Conservation (phyloP, 2,888 invertebrate genomes). For the Mylabris sibirica region DNA sequence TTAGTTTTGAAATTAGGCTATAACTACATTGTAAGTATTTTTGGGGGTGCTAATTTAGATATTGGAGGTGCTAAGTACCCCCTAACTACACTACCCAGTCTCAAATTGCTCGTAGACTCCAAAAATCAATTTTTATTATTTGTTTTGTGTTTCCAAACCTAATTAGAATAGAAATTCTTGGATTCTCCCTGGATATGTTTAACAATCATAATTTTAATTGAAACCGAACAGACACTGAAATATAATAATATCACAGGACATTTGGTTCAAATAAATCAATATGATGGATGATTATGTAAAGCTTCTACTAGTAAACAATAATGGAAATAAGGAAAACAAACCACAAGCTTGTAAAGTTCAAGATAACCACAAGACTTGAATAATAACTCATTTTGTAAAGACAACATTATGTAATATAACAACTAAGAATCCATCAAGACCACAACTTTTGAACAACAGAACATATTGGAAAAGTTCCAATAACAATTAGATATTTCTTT, state of each 20-base stretch:
- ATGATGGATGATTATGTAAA: neutral
- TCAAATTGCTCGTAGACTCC: too few relatives aligned
- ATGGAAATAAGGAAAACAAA: constrained; percentile 2
- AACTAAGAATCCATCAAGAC: neutral
- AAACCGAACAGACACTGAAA: neutral
- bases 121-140: too few relatives aligned
- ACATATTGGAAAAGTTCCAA: neutral
- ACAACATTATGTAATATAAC: neutral
- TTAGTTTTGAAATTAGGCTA: too few relatives aligned
- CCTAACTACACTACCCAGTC: too few relatives aligned
- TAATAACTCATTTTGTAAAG: neutral
- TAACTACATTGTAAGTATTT: too few relatives aligned
- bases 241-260: neutral
- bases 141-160: too few relatives aligned
- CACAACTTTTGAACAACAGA: neutral
- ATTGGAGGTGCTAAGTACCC: too few relatives aligned
- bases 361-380: neutral
- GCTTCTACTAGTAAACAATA: neutral
- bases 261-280: neutral
- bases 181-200: too few relatives aligned
- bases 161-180: too few relatives aligned
- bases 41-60: too few relatives aligned
- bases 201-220: neutral
- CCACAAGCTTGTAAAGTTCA: neutral
- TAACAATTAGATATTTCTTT: neutral